Conservation (phyloP, 1,140 invertebrate species). For the Trachelipus rathkii region DNA sequence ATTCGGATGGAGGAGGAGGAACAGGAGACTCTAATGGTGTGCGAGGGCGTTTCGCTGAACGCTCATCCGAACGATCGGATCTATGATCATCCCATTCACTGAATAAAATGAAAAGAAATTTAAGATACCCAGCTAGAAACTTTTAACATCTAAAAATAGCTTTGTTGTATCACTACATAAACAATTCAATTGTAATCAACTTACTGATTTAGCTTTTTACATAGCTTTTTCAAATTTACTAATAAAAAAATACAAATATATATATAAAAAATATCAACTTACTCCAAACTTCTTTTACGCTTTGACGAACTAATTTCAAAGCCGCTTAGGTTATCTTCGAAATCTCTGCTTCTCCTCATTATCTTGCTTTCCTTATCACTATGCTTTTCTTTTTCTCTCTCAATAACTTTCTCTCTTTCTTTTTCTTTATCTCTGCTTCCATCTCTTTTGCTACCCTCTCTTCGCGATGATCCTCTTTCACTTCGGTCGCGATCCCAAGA, state of each 20-base stretch:
- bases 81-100: background rate
- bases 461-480: background rate
- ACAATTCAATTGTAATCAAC: too few relatives aligned
- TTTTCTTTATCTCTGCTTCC: slow-evolving; percentile 1
- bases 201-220: too few relatives aligned
- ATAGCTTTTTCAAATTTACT: too few relatives aligned
- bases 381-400: slow-evolving; percentile 7
- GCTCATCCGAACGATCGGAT: background rate
- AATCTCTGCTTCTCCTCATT: background rate
- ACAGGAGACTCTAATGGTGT: background rate
- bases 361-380: background rate
- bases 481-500: background rate
- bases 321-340: background rate
- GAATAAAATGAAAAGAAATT: background rate
- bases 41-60: background rate
- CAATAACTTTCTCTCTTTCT: background rate
- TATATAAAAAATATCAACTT: slow-evolving; percentile 3
- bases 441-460: background rate
- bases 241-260: slow-evolving; percentile 5
- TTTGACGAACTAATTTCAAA: background rate
- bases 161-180: too few relatives aligned
- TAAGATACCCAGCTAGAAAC: too few relatives aligned
- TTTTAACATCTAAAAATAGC: too few relatives aligned
- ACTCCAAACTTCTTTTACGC: background rate
- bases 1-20: background rate